Percentiles rank a stretch among this genome's conserved stretches.
Conservation (phyloP, 2,888 invertebrate species). For the Bursaphelenchus okinawaensis region DNA sequence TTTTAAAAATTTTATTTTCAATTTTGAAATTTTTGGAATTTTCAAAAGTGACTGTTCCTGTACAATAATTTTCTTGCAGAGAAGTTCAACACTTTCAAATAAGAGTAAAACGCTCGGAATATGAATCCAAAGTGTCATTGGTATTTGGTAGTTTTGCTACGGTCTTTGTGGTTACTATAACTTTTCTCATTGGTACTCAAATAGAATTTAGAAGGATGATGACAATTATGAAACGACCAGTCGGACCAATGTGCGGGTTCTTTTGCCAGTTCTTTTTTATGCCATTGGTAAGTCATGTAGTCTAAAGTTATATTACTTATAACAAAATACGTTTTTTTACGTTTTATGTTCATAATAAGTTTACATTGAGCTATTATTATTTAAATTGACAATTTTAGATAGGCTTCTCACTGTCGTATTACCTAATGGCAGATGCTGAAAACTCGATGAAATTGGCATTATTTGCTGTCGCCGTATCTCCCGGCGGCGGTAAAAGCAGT, state of each 20-base stretch:
- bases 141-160: constrained; percentile 58
- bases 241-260: constrained; percentile 61
- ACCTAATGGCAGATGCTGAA: constrained; percentile 20
- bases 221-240: constrained; percentile 58
- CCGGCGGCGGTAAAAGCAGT: constrained; percentile 79
- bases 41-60: background rate
- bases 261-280: constrained; percentile 61
- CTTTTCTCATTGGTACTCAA: constrained; percentile 61
- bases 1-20: background rate
- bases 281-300: constrained; percentile 59
- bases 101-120: constrained; percentile 23
- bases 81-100: constrained; percentile 13
- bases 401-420: constrained; percentile 20
- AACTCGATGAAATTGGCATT: constrained; percentile 27
- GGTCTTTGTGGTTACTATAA: constrained; percentile 58
- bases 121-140: constrained; percentile 18
- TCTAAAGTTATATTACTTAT: background rate
- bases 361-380: no score
- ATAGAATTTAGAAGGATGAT: constrained; percentile 59
- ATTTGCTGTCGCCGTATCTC: constrained; percentile 61
- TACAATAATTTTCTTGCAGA: background rate
- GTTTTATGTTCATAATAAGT: no score
- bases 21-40: background rate
- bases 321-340: background rate
- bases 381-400: no score